phyloP scores from a whole-genome alignment of 2,888 invertebrate species.

The Cepaea hortensis region DNA sequence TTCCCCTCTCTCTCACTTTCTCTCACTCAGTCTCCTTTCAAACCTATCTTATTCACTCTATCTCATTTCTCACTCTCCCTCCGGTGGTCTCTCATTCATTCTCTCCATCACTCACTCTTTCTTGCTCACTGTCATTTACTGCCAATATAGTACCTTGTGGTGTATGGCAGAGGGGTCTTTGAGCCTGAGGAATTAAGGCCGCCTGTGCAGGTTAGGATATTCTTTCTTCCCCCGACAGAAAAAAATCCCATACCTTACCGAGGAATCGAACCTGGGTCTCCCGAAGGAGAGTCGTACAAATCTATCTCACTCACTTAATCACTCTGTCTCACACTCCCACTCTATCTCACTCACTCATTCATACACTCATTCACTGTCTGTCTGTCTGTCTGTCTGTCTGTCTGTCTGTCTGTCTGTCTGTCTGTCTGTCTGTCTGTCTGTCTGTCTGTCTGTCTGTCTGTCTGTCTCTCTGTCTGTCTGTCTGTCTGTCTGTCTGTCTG shows the following conservation, averaged over 20 bases:
- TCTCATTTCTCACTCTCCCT: background rate
- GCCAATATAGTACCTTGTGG: too few relatives aligned
- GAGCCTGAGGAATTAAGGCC: too few relatives aligned
- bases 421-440: slow-evolving; percentile 35
- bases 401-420: slow-evolving; percentile 37
- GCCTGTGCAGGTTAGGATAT: too few relatives aligned
- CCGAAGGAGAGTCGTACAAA: background rate
- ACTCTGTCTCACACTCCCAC: slow-evolving; percentile 3
- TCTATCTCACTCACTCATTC: too few relatives aligned
- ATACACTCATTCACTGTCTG: background rate
- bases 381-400: background rate
- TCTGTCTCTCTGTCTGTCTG: slow-evolving; percentile 37
- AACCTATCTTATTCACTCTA: background rate
- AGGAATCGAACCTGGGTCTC: too few relatives aligned
- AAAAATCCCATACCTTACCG: too few relatives aligned
- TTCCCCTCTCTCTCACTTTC: background rate
- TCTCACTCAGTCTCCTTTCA: background rate
- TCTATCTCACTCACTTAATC: slow-evolving; percentile 34
- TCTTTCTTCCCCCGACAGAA: too few relatives aligned
- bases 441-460: slow-evolving; percentile 36
- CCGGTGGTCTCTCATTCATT: background rate
- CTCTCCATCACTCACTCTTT: slow-evolving; percentile 20
- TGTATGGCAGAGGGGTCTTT: too few relatives aligned
- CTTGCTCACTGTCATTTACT: slow-evolving; percentile 10
- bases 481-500: slow-evolving; percentile 26